These are phyloP conservation scores for Tiphia femorata DNA, from an alignment of 2,888 invertebrate species.

Conservation along the genomic window DNA sequence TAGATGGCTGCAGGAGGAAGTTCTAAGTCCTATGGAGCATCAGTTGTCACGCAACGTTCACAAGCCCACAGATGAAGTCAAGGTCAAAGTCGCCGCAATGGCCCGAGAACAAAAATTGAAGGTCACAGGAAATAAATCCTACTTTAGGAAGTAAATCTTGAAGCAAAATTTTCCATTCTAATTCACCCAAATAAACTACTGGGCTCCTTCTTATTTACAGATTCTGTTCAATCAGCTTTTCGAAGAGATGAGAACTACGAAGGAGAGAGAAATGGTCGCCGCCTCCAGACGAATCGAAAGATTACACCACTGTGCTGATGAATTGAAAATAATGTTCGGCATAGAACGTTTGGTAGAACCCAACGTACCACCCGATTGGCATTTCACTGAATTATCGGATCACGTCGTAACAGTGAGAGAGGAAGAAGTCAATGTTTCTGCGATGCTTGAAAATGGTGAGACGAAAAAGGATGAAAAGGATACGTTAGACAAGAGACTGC, in stretches of 20 bases:
- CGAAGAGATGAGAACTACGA: conserved; percentile 75
- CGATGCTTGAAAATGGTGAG: conserved; percentile 56
- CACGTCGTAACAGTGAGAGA: conserved; percentile 74
- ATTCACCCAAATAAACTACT: no score
- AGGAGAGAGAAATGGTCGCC: conserved; percentile 76
- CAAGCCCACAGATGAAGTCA: background rate
- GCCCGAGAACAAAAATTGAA: conserved; percentile 44
- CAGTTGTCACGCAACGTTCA: no score
- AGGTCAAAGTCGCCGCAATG: conserved; percentile 5
- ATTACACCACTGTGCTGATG: conserved; percentile 77
- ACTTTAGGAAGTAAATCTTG: background rate
- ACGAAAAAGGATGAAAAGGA: background rate
- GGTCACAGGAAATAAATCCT: conserved; percentile 20
- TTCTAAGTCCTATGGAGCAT: no score
- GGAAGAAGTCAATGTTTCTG: conserved; percentile 69
- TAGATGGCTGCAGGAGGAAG: conserved; percentile 32
- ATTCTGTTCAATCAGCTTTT: conserved; percentile 80
- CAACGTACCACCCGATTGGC: conserved; percentile 73
- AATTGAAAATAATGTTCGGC: conserved; percentile 45
- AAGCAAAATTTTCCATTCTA: background rate
- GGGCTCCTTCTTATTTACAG: conserved; percentile 17
- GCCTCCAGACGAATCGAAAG: conserved; percentile 76
- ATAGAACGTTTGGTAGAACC: conserved; percentile 16
- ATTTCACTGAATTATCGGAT: conserved; percentile 74
- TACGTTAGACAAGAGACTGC: no score